Base-by-base conservation (phyloP, 2,113 vertebrate genomes). In the Turnix velox region DNA sequence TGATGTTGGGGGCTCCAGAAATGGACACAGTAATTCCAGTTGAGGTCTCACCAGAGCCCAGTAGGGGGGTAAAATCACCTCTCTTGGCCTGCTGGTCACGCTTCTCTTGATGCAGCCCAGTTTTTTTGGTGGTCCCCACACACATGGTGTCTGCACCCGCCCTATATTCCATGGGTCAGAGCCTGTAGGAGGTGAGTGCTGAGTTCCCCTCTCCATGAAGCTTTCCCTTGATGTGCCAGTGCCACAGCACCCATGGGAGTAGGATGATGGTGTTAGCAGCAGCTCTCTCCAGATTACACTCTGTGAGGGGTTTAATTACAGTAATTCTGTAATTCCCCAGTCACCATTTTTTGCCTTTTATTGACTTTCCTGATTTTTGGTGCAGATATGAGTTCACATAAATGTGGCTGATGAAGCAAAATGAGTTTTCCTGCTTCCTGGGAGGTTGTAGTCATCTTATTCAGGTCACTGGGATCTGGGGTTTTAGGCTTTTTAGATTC, bases 111-210 rank as follows among this genome's bases (percentile, higher is more conserved):
- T n/a, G n/a, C n/a, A n/a, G n/a, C n/a, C n/a, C n/a, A n/a, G n/a
- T n/a, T n/a, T n/a, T n/a, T n/a, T 28, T 49, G 15, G 39, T 8
- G 33, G 30, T 31, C 33, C 25, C 48, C 2, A 7, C 18, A 22
- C 69, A 10, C 5, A 1, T 4, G 1, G 37, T 17, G 10, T 28
- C 35, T 49, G 54, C 27, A 7, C 28, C 1, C 4, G 20, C 23
- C 57, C 46, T 19, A 13, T 14, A 13, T 51, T 57, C 52, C 43
- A 37, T 14, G 33, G 28, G 13, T 16, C 6, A 13, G 54, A 55
- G 48, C 59, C 54, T 45, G 33, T 16, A 55, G 58, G n/a, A 2
- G 24, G 23, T 2, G 22, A 14, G 27, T 16, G 9, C 31, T 65
- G 28, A 28, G 16, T 55, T 69, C 18, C 51, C 27, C 35, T 61